These are phyloP conservation scores for Drosophila vallismaia DNA, from an alignment of 2,888 invertebrate species.

Conservation along the genomic window DNA sequence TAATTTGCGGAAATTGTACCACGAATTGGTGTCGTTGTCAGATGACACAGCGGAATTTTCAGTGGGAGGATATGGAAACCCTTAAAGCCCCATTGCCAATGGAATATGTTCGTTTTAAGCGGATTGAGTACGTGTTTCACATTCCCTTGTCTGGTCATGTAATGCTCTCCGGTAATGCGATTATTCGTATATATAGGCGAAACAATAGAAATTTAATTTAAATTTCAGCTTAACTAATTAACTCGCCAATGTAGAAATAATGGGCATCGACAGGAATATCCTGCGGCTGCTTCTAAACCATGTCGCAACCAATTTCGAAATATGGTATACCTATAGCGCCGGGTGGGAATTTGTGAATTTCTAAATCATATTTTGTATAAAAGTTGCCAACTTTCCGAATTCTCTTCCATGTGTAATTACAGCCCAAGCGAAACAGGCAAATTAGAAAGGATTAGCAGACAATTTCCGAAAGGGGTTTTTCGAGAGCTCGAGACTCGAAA, in stretches of 20 bases:
- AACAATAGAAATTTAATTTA: conserved; percentile 39
- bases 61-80: not conserved
- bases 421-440: conserved; percentile 22
- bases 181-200: conserved; percentile 22
- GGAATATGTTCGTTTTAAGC: conserved; percentile 36
- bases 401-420: not conserved
- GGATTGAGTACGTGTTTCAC: conserved; percentile 27
- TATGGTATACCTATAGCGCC: not conserved
- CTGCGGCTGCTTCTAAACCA: not conserved
- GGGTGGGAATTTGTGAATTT: not conserved
- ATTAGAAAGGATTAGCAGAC: conserved; percentile 35
- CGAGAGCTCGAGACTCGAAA: conserved; percentile 14
- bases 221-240: conserved; percentile 37
- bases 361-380: not conserved
- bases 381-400: not conserved
- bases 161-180: conserved; percentile 24
- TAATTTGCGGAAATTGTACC: conserved; percentile 62
- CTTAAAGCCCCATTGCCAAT: conserved; percentile 22
- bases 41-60: not conserved
- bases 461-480: conserved; percentile 40
- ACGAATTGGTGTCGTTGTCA: conserved; percentile 37
- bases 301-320: not conserved
- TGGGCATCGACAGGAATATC: not conserved
- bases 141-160: conserved; percentile 29
- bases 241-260: conserved; percentile 13